phyloP scores from a whole-genome alignment of 2,797 vertebrate genomes.

The Takifugu rubripes region DNA sequence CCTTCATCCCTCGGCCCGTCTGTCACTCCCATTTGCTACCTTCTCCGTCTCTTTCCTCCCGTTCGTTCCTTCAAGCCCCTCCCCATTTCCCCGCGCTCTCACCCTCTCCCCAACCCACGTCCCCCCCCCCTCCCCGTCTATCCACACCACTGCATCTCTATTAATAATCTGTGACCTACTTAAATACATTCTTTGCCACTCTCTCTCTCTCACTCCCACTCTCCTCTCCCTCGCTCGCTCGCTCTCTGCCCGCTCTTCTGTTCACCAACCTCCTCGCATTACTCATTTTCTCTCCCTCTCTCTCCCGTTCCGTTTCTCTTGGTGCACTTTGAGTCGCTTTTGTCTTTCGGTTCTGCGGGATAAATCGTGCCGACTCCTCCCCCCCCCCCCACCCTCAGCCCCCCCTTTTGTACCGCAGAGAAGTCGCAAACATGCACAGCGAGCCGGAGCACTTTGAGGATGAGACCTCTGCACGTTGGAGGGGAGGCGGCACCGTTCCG shows the following conservation, averaged over 20 bases:
- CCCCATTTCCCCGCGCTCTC: conserved; percentile 36
- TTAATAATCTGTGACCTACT: conserved; percentile 86
- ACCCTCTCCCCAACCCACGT: conserved; percentile 42
- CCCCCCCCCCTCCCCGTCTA: conserved; percentile 67
- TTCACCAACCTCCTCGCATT: conserved; percentile 58
- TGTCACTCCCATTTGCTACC: conserved; percentile 58
- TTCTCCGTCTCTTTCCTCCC: conserved; percentile 58
- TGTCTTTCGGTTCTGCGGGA: conserved; percentile 67
- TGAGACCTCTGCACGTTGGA: conserved; percentile 27
- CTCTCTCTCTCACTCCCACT: conserved; percentile 60
- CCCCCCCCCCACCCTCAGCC: not conserved
- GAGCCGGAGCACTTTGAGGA: conserved; percentile 26
- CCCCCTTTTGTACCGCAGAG: conserved; percentile 40
- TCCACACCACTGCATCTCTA: conserved; percentile 81
- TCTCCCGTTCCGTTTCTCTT: conserved; percentile 36
- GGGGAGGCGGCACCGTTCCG: not conserved
- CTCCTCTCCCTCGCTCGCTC: conserved; percentile 30
- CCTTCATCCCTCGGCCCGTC: conserved; percentile 64
- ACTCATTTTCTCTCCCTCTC: conserved; percentile 55
- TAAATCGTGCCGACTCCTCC: conserved; percentile 43
- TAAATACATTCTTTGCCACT: conserved; percentile 79
- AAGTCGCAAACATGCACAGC: conserved; percentile 57
- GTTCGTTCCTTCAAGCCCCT: conserved; percentile 41
- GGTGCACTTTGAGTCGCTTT: conserved; percentile 60
- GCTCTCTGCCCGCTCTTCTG: conserved; percentile 53